Percentiles rank a stretch among this genome's conserved stretches.
Conservation (phyloP, 2,113 vertebrate species). For the Orientallactaga bullata region DNA sequence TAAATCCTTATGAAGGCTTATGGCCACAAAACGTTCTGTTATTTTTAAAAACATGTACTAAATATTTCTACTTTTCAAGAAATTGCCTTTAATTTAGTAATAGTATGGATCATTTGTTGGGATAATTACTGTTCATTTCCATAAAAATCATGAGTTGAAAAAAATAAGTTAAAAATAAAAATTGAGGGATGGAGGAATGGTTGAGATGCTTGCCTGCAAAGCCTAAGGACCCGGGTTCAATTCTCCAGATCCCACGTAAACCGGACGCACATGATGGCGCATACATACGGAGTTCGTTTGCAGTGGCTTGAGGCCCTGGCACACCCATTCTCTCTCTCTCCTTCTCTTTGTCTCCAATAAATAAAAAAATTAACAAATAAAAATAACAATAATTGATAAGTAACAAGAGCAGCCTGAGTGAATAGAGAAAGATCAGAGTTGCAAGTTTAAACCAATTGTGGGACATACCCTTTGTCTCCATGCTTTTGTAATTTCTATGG, state of each 20-base stretch:
- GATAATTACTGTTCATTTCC: neutral
- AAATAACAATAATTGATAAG: constrained; percentile 27
- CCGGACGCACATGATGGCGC: no score
- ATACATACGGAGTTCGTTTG: no score
- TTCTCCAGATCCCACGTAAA: no score
- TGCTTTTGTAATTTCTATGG: constrained; percentile 11
- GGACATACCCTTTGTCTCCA: neutral
- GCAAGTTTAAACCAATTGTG: neutral
- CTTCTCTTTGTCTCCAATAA: no score
- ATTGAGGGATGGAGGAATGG: no score
- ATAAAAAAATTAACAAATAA: no score
- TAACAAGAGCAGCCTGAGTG: neutral
- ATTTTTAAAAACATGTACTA: neutral
- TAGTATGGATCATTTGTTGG: neutral
- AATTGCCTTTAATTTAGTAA: constrained; percentile 6
- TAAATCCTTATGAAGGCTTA: neutral
- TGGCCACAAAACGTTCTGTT: neutral
- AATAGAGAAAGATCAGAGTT: neutral
- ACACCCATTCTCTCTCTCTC: no score
- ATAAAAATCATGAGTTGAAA: neutral
- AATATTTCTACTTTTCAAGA: constrained; percentile 24
- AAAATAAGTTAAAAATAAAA: no score
- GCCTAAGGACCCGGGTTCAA: no score
- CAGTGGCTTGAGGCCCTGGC: no score
- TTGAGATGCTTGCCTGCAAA: no score